Percentiles rank a stretch among this genome's conserved stretches.
phyloP scores from a whole-genome alignment of 2,888 invertebrate species.

The Tetragonula carbonaria region DNA sequence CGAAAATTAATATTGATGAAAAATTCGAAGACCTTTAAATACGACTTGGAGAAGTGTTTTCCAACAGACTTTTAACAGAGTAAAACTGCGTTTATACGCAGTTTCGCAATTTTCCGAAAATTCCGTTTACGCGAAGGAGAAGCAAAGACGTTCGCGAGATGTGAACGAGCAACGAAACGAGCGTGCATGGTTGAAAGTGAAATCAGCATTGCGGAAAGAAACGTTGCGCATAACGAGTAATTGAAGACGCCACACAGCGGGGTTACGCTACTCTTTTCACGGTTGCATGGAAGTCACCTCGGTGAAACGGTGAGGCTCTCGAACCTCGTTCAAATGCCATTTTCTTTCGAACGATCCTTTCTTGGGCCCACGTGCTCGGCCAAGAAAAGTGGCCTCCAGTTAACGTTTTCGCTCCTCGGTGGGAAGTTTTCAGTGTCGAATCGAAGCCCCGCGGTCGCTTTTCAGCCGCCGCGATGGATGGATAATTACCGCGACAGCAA shows the following conservation, averaged over 20 bases:
- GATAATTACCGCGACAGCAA: conserved; percentile 47
- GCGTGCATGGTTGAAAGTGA: conserved; percentile 52
- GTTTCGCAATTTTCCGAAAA: not conserved
- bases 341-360: not conserved
- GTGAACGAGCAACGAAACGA: conserved; percentile 9
- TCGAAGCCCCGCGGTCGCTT: not conserved
- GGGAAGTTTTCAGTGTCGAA: not conserved
- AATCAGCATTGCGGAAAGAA: conserved; percentile 56
- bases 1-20: too few species aligned
- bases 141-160: not conserved
- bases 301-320: not conserved
- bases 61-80: too few species aligned
- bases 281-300: conserved; percentile 24
- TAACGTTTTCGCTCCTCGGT: not conserved
- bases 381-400: too few species aligned
- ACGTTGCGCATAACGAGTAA: conserved; percentile 37
- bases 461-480: conserved; percentile 15
- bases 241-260: conserved; percentile 38
- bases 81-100: too few species aligned
- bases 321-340: not conserved
- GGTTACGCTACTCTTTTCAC: conserved; percentile 31
- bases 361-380: too few species aligned
- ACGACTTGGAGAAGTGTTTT: too few species aligned
- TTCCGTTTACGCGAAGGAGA: not conserved
- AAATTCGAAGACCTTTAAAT: too few species aligned